A percentile compares a stretch with the other conserved stretches of the same genome.
phyloP scores from a whole-genome alignment of 2,113 vertebrate species.

The Oncorhynchus mykiss region DNA sequence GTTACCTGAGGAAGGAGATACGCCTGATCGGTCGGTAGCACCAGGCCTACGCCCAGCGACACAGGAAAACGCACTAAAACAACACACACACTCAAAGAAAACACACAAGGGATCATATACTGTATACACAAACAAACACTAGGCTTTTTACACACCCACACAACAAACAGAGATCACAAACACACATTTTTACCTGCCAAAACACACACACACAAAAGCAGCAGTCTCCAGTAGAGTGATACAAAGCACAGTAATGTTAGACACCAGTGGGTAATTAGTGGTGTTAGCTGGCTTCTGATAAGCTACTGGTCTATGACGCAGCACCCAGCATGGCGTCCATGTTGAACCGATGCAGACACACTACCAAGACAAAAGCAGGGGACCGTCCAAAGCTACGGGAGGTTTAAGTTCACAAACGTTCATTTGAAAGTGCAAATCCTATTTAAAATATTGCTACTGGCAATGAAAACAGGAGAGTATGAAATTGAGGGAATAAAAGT shows the following conservation, averaged over 20 bases:
- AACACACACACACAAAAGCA: not conserved
- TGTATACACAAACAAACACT: not conserved
- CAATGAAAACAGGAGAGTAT: not conserved
- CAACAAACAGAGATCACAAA: not conserved
- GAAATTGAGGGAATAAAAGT: not conserved
- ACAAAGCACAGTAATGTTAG: not conserved
- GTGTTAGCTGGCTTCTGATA: not conserved
- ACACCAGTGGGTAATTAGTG: not conserved
- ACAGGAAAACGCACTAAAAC: conserved; percentile 7
- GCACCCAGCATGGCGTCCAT: not conserved
- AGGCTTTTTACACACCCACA: not conserved
- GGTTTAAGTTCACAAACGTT: not conserved
- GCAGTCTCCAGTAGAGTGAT: not conserved
- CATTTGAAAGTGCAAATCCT: not conserved
- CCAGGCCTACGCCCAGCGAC: not conserved
- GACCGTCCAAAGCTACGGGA: not conserved
- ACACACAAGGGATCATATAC: too few species aligned
- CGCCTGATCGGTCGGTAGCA: not conserved
- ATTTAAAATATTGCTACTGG: not conserved
- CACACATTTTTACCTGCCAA: not conserved
- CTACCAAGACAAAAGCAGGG: not conserved
- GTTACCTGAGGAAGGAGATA: conserved; percentile 18
- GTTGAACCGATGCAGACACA: not conserved
- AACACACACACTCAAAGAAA: not conserved
- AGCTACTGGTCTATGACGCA: not conserved